A percentile compares a stretch with the other conserved stretches of the same genome.
phyloP scores from a whole-genome alignment of 2,888 invertebrate species.

The Cephus sareptanus region DNA sequence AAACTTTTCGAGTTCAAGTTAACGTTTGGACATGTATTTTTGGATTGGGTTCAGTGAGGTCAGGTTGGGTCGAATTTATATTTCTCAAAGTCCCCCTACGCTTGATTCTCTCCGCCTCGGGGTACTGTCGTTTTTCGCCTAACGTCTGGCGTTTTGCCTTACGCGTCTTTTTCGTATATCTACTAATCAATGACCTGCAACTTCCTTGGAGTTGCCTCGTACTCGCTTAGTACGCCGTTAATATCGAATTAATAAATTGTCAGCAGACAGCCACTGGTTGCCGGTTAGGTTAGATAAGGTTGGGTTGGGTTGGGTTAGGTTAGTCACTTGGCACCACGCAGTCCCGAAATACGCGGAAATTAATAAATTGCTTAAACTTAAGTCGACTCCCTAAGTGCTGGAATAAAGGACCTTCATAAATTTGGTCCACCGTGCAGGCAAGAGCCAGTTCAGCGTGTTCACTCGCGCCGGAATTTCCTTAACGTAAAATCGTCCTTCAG shows the following conservation, averaged over 20 bases:
- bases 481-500: too few species aligned
- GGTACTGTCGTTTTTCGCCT: too few species aligned
- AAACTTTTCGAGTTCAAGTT: too few species aligned
- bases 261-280: not conserved
- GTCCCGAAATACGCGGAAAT: constrained; percentile 53
- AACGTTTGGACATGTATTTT: too few species aligned
- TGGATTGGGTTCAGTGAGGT: too few species aligned
- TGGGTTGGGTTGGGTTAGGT: constrained; percentile 1
- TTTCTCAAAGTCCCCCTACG: too few species aligned
- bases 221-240: not conserved
- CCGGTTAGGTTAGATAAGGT: not conserved
- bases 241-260: constrained; percentile 3
- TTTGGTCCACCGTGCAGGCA: constrained; percentile 49
- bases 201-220: too few species aligned
- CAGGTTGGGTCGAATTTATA: not conserved
- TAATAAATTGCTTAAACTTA: constrained; percentile 62
- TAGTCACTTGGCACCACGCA: constrained; percentile 14
- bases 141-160: too few species aligned
- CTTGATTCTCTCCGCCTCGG: not conserved
- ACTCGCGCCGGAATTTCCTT: not conserved
- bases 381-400: constrained; percentile 53
- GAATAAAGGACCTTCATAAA: constrained; percentile 60
- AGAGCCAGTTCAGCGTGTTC: constrained; percentile 15
- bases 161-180: too few species aligned
- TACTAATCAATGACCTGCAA: too few species aligned